These are phyloP conservation scores for Lypha dubia DNA, from an alignment of 2,888 invertebrate genomes.

Conservation along the genomic window DNA sequence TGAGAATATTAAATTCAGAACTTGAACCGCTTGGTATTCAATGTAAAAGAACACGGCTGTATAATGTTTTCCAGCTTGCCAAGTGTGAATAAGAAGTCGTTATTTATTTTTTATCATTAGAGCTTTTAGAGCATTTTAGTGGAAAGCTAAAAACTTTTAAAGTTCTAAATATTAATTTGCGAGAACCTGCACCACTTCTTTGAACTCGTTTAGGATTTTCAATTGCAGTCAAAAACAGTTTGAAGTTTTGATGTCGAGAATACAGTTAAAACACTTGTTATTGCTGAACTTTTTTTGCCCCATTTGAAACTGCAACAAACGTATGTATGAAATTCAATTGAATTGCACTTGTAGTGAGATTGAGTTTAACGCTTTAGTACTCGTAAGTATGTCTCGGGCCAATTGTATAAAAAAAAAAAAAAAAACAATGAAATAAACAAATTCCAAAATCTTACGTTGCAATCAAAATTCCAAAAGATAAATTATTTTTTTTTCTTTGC, in stretches of 20 bases:
- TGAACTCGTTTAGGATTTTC: neutral
- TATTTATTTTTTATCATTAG: neutral
- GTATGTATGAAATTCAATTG: neutral
- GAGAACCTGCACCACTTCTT: neutral
- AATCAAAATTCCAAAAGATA: slow-evolving; percentile 68
- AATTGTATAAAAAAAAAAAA: slow-evolving; percentile 5
- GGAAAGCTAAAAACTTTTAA: neutral
- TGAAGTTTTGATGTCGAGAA: neutral
- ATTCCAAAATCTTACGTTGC: slow-evolving; percentile 62
- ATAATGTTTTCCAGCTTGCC: no score
- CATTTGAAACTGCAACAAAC: neutral
- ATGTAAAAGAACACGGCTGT: no score
- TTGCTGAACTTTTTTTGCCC: neutral
- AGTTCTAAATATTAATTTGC: neutral
- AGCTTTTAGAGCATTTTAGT: no score
- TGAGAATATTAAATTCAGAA: no score
- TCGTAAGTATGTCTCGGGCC: slow-evolving; percentile 57
- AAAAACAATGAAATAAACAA: slow-evolving; percentile 13
- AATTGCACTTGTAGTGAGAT: slow-evolving; percentile 37
- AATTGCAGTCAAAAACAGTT: neutral
- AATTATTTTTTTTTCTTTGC: slow-evolving; percentile 8
- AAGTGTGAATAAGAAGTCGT: neutral
- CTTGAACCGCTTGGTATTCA: no score
- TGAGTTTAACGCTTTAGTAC: neutral
- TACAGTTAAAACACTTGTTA: slow-evolving; percentile 23